phyloP scores from a whole-genome alignment of 2,113 vertebrate species.

The Callocephalon fimbriatum region DNA sequence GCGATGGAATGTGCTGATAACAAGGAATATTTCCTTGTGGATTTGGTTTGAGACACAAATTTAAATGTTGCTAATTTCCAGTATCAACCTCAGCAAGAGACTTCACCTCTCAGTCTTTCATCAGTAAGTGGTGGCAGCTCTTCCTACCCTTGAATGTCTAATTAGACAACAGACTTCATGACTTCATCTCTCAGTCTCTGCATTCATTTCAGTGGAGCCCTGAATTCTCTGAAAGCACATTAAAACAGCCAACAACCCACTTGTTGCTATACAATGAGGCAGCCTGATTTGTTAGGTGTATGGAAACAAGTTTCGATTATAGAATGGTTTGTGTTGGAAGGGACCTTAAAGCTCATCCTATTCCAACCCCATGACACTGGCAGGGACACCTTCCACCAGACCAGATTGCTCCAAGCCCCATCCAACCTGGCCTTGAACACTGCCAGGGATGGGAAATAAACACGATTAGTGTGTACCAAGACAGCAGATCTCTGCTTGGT shows the following conservation, averaged over 20 bases:
- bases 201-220: accelerated
- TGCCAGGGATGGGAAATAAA: neutral
- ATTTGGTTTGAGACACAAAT: neutral
- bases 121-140: neutral
- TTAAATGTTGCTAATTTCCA: conserved; percentile 42
- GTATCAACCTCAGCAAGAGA: neutral
- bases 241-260: neutral
- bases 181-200: neutral
- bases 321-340: neutral
- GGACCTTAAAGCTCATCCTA: neutral
- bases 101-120: neutral
- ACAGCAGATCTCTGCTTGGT: neutral
- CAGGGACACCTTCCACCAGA: neutral
- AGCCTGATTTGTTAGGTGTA: neutral
- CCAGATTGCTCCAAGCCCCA: neutral
- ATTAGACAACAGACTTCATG: accelerated
- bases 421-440: neutral
- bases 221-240: neutral
- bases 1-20: conserved; percentile 49
- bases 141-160: neutral
- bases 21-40: neutral
- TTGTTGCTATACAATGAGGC: accelerated
- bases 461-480: neutral
- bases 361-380: neutral
- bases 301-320: neutral